Evolutionary conservation across 2,888 invertebrate genomes (phyloP).

Genomic region (Aquatica leii): DNA sequence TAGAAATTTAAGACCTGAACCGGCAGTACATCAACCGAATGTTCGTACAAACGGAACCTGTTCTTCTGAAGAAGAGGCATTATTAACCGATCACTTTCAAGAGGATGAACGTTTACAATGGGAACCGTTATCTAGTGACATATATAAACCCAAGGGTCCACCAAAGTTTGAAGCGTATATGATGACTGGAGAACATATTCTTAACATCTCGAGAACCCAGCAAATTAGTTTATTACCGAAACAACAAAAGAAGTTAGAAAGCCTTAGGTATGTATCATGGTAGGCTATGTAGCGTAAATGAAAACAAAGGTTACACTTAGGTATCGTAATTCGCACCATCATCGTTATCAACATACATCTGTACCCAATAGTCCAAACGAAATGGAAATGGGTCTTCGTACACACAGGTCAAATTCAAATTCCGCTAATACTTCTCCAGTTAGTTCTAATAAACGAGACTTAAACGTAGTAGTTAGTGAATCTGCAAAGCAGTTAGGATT

Average conservation of each 20-base stretch:
- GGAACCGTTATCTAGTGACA: conserved; percentile 62
- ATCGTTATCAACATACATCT: conserved; percentile 65
- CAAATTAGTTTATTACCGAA: conserved; percentile 69
- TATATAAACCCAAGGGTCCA: conserved; percentile 45
- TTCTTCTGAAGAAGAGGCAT: conserved; percentile 62
- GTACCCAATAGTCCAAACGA: conserved; percentile 77
- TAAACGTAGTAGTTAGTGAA: conserved; percentile 41
- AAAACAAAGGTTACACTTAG: conserved; percentile 51
- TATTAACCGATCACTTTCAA: conserved; percentile 57
- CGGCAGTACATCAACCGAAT: conserved; percentile 56
- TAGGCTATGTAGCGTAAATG: not conserved
- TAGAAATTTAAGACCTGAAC: conserved; percentile 61
- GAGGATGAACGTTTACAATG: conserved; percentile 64
- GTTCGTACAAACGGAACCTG: conserved; percentile 67
- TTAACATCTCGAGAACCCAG: conserved; percentile 87
- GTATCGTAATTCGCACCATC: conserved; percentile 64
- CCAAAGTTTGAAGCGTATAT: conserved; percentile 90
- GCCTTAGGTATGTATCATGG: conserved; percentile 19
- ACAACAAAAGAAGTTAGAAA: conserved; percentile 67
- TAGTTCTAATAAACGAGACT: conserved; percentile 64
- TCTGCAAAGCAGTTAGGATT: conserved; percentile 40
- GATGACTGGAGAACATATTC: conserved; percentile 97
- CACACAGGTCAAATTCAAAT: conserved; percentile 58
- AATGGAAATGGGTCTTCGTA: conserved; percentile 66
- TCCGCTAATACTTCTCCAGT: conserved; percentile 66